A percentile compares a stretch with the other conserved stretches of the same genome.
These are phyloP conservation scores for Spisula subtruncata DNA, from an alignment of 2,888 invertebrate species.

Conservation along the genomic window DNA sequence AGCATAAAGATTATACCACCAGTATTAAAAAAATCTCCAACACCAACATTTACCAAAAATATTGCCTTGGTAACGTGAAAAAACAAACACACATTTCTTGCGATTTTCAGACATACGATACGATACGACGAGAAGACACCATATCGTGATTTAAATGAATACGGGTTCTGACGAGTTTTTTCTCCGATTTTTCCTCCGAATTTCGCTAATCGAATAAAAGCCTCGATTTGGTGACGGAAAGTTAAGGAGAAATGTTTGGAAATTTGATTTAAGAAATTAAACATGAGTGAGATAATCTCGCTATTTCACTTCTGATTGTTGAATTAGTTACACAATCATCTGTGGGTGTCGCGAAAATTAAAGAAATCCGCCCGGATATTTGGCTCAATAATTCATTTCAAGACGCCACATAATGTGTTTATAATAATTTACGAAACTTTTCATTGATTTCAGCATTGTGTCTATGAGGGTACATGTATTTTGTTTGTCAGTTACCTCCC, in stretches of 20 bases:
- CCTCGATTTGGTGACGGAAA: background rate
- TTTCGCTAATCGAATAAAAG: background rate
- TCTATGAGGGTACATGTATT: too few relatives aligned
- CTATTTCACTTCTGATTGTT: background rate
- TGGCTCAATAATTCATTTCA: too few relatives aligned
- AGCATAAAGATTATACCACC: background rate
- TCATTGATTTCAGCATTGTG: too few relatives aligned
- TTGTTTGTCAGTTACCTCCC: too few relatives aligned
- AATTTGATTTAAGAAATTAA: constrained; percentile 24
- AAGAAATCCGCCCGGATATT: too few relatives aligned
- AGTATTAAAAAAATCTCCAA: background rate
- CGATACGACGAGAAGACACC: background rate
- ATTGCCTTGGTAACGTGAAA: background rate
- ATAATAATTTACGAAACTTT: too few relatives aligned
- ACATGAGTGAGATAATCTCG: background rate
- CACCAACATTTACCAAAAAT: background rate
- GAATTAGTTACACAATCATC: background rate
- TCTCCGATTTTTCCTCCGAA: background rate
- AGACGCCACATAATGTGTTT: too few relatives aligned
- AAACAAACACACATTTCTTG: background rate
- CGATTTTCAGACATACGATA: constrained; percentile 12
- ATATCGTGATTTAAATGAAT: background rate
- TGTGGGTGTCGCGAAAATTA: background rate
- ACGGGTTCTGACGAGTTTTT: too few relatives aligned
- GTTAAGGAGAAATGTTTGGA: background rate